These are phyloP conservation scores for Heliconius hewitsoni DNA, from an alignment of 1,140 invertebrate species.

Conservation along the genomic window DNA sequence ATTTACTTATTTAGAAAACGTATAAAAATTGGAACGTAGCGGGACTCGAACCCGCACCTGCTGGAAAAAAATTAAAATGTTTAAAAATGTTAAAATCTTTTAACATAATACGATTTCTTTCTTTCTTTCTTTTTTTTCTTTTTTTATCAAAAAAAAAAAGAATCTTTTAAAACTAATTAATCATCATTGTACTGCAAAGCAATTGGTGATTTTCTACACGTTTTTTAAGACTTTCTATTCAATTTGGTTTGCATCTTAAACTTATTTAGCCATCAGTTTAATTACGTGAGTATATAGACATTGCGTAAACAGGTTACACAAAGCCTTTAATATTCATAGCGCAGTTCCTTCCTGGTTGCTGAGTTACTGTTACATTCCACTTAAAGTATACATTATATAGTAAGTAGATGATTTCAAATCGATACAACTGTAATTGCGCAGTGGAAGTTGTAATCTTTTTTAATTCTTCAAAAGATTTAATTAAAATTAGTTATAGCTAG, in stretches of 20 bases:
- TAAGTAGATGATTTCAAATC: background rate
- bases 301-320: slow-evolving; percentile 37
- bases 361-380: slow-evolving; percentile 30
- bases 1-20: no score
- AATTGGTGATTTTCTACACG: background rate
- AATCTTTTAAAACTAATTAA: no score
- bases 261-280: background rate
- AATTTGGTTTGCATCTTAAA: background rate
- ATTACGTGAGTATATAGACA: background rate
- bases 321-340: slow-evolving; percentile 36
- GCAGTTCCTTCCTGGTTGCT: slow-evolving; percentile 37
- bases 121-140: no score
- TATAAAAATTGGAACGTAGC: no score
- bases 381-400: background rate
- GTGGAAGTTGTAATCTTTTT: background rate
- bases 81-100: background rate
- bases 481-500: background rate
- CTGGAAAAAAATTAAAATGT: no score
- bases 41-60: no score
- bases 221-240: background rate
- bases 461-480: background rate
- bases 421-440: background rate
- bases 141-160: no score
- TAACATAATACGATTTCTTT: no score
- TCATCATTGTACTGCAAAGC: background rate